Evolutionary conservation across 2,888 invertebrate species (phyloP).

Genomic region (Chrysolina haemoptera): DNA sequence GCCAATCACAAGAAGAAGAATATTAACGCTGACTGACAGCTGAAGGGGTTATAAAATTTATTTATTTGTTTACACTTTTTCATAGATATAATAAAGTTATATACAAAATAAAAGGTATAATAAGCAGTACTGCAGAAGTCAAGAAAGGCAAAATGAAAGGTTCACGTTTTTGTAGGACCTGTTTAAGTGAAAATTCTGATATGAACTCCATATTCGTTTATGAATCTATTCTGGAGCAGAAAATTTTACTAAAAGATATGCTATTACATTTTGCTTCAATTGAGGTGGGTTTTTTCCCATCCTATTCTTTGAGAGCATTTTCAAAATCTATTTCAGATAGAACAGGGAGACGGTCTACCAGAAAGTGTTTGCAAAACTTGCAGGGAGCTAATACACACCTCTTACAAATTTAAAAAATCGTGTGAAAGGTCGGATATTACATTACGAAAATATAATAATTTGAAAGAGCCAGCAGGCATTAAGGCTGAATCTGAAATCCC

Average conservation of each 20-base stretch:
- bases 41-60: too few relatives aligned
- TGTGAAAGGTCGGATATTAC: slow-evolving; percentile 62
- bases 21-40: too few relatives aligned
- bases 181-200: slow-evolving; percentile 50
- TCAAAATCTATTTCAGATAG: slow-evolving; percentile 53
- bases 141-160: too few relatives aligned
- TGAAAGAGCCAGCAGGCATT: background rate
- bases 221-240: slow-evolving; percentile 52
- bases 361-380: slow-evolving; percentile 63
- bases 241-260: slow-evolving; percentile 54
- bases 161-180: slow-evolving; percentile 52
- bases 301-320: background rate
- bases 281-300: slow-evolving; percentile 49
- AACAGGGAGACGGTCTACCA: slow-evolving; percentile 62
- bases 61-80: too few relatives aligned
- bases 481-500: background rate
- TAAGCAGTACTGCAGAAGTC: too few relatives aligned
- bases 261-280: slow-evolving; percentile 58
- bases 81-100: too few relatives aligned
- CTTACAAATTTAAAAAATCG: slow-evolving; percentile 60
- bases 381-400: slow-evolving; percentile 56
- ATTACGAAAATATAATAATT: slow-evolving; percentile 48
- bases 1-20: too few relatives aligned
- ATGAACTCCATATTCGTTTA: slow-evolving; percentile 53
- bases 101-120: too few relatives aligned